Evolutionary conservation across 2,797 vertebrate species (phyloP).

Genomic region (Sebastes hubbsi): DNA sequence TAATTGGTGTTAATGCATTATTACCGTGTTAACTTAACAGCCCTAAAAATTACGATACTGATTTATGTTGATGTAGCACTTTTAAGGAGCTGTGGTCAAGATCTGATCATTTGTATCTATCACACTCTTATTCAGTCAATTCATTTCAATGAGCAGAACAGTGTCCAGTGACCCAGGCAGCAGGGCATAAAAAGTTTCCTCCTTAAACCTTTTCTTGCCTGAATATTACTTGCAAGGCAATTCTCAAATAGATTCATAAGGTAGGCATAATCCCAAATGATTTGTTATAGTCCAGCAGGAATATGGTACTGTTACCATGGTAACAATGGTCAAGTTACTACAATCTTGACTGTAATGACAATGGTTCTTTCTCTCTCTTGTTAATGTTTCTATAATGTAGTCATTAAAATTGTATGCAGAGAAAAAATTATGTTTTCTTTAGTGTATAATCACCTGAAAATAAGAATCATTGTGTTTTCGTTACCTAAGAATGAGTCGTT

Average conservation of each 20-base stretch:
- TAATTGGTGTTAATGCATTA: too few relatives aligned
- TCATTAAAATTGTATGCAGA: background rate
- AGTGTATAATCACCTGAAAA: too few relatives aligned
- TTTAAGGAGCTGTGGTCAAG: background rate
- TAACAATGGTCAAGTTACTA: background rate
- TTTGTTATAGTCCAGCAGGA: background rate
- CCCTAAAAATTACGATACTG: background rate
- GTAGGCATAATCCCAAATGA: background rate
- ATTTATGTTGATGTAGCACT: background rate
- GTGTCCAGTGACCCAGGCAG: background rate
- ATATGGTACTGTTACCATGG: background rate
- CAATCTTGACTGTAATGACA: background rate
- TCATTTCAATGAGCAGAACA: background rate
- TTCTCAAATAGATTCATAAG: background rate
- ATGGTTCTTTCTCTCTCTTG: background rate
- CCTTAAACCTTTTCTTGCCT: background rate
- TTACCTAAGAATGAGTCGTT: too few relatives aligned
- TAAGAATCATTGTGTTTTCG: too few relatives aligned
- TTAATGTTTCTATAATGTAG: background rate
- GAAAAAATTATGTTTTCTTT: too few relatives aligned
- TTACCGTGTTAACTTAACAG: too few relatives aligned
- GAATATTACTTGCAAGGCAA: background rate
- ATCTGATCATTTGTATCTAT: background rate
- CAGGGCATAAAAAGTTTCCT: background rate
- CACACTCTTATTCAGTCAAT: background rate